Conservation (phyloP, 2,888 invertebrate species). For the Cinara cedri region DNA sequence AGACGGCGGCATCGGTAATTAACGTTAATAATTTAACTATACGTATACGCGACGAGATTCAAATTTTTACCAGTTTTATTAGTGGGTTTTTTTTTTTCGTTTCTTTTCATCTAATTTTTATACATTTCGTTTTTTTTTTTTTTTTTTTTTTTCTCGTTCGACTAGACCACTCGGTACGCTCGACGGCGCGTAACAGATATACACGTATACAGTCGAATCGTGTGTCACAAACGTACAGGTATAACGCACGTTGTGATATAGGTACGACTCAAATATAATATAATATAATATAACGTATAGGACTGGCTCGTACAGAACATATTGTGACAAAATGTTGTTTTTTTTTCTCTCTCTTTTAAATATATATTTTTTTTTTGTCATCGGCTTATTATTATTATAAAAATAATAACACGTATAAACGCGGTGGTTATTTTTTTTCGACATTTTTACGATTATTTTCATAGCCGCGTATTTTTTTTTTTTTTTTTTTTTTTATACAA, state of each 20-base stretch:
- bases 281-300: too few species aligned
- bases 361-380: slow-evolving; percentile 16
- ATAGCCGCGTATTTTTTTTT: neutral
- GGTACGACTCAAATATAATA: neutral
- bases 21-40: slow-evolving; percentile 48
- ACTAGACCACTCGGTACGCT: slow-evolving; percentile 29
- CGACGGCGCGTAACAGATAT: slow-evolving; percentile 54
- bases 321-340: slow-evolving; percentile 29
- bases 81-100: neutral
- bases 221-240: slow-evolving; percentile 43
- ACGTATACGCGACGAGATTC: slow-evolving; percentile 33
- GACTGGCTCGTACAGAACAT: neutral
- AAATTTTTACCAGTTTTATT: slow-evolving; percentile 36
- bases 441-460: slow-evolving; percentile 53
- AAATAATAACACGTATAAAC: slow-evolving; percentile 38
- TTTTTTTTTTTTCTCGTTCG: too few species aligned
- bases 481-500: slow-evolving; percentile 20
- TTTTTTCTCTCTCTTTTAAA: too few species aligned
- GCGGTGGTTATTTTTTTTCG: slow-evolving; percentile 29
- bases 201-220: slow-evolving; percentile 42
- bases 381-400: slow-evolving; percentile 24
- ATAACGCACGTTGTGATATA: neutral
- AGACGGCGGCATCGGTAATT: slow-evolving; percentile 48
- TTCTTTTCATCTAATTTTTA: slow-evolving; percentile 34
- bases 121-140: slow-evolving; percentile 29